Evolutionary conservation across 2,797 vertebrate genomes (phyloP).

Genomic region (Neopelma chrysocephalum): DNA sequence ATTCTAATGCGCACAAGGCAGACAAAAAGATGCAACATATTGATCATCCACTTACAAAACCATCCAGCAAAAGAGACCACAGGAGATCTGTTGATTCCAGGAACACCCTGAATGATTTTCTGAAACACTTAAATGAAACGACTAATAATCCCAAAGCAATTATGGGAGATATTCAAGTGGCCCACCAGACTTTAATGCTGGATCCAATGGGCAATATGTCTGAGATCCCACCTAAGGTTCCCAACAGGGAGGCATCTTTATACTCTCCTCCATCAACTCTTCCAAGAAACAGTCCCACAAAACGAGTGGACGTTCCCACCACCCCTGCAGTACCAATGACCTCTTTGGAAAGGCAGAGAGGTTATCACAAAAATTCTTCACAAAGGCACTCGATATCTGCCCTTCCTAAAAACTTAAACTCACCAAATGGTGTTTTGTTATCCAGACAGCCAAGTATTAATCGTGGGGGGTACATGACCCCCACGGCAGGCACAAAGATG

Average conservation of each 20-base stretch:
- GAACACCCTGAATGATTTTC: conserved; percentile 95
- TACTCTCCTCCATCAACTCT: conserved; percentile 97
- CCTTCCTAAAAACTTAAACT: conserved; percentile 91
- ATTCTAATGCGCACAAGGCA: conserved; percentile 87
- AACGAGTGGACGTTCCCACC: conserved; percentile 92
- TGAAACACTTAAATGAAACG: conserved; percentile 95
- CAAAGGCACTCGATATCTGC: conserved; percentile 96
- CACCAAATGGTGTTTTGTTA: conserved; percentile 90
- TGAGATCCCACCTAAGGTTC: conserved; percentile 94
- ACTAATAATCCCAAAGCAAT: conserved; percentile 86
- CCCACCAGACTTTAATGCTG: conserved; percentile 90
- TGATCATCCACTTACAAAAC: conserved; percentile 81
- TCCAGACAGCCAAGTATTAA: conserved; percentile 95
- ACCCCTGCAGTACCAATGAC: conserved; percentile 90
- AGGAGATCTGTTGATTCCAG: conserved; percentile 94
- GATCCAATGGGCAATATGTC: conserved; percentile 92
- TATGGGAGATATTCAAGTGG: conserved; percentile 88
- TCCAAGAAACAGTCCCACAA: conserved; percentile 95
- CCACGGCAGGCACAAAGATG: conserved; percentile 89
- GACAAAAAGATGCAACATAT: conserved; percentile 86
- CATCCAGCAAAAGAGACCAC: conserved; percentile 89
- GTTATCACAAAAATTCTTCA: conserved; percentile 93
- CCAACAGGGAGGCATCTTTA: conserved; percentile 94
- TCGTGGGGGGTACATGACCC: conserved; percentile 89
- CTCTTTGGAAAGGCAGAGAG: conserved; percentile 93